Conservation (phyloP, 2,113 vertebrate species). For the Colius striatus region DNA sequence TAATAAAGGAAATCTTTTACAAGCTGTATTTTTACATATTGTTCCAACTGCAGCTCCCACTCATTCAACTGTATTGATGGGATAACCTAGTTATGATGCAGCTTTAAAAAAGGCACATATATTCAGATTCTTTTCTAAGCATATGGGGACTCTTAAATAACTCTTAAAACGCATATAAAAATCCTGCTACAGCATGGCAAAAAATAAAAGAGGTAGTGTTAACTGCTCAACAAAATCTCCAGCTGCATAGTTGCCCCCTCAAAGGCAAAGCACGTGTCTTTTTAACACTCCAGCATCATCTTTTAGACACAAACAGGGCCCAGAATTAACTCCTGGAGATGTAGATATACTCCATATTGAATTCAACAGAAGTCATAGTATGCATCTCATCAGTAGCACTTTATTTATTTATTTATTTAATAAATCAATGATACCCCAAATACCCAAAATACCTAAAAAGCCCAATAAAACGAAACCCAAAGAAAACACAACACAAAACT, state of each 20-base stretch:
- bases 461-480: too few relatives aligned
- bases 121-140: slow-evolving; percentile 82
- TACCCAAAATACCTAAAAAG: neutral
- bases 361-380: neutral
- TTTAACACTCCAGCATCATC: slow-evolving; percentile 7
- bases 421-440: too few relatives aligned
- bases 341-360: neutral
- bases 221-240: slow-evolving; percentile 63
- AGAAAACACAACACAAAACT: neutral
- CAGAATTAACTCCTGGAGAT: neutral
- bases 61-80: slow-evolving; percentile 84
- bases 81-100: slow-evolving; percentile 75
- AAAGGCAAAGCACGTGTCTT: slow-evolving; percentile 32
- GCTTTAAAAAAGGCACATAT: slow-evolving; percentile 75
- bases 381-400: neutral
- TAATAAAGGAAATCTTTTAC: slow-evolving; percentile 94
- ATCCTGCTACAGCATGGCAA: slow-evolving; percentile 38
- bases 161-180: slow-evolving; percentile 82
- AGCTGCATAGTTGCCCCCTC: slow-evolving; percentile 39
- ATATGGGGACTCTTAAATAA: slow-evolving; percentile 82
- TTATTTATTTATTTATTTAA: too few relatives aligned
- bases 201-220: slow-evolving; percentile 62
- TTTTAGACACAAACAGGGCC: neutral
- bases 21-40: slow-evolving; percentile 91
- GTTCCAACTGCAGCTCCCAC: slow-evolving; percentile 78